Evolutionary conservation across 1,140 invertebrate species (phyloP).

Genomic region (Drosophila nigrodunni): DNA sequence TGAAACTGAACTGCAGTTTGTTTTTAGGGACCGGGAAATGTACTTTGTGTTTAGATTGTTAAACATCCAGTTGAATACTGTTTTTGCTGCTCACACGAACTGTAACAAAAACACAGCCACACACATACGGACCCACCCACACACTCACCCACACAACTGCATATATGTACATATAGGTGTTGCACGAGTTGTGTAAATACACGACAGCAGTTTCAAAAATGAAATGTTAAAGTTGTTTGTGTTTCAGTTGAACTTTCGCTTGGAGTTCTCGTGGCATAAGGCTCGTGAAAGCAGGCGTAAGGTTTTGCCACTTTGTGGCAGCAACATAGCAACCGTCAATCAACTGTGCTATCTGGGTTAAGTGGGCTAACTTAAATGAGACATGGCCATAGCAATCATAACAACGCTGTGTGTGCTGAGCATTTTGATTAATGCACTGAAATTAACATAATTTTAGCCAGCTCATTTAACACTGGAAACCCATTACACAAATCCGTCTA

Average conservation of each 20-base stretch:
- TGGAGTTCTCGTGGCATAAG: background rate
- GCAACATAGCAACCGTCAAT: slow-evolving; percentile 4
- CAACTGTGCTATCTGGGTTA: background rate
- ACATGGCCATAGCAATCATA: slow-evolving; percentile 14
- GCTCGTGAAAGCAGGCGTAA: background rate
- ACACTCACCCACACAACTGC: slow-evolving; percentile 1
- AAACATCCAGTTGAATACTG: background rate
- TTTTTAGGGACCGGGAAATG: background rate
- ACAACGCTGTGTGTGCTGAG: background rate
- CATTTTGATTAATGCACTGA: slow-evolving; percentile 55
- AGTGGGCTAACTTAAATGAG: slow-evolving; percentile 4
- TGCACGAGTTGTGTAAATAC: slow-evolving; percentile 8
- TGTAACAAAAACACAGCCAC: background rate
- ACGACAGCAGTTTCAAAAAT: slow-evolving; percentile 1
- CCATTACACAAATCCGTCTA: slow-evolving; percentile 28
- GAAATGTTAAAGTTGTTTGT: slow-evolving; percentile 18
- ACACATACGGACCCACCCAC: background rate
- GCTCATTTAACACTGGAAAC: slow-evolving; percentile 44
- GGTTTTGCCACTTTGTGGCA: background rate
- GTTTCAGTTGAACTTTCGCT: slow-evolving; percentile 17
- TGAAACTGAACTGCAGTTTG: background rate
- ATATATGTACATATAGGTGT: background rate
- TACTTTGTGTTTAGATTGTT: background rate
- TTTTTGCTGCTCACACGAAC: slow-evolving; percentile 2
- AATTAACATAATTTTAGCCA: slow-evolving; percentile 44